Percentiles rank a stretch among this genome's conserved stretches.
phyloP scores from a whole-genome alignment of 2,888 invertebrate species.

The Lycia hirtaria region DNA sequence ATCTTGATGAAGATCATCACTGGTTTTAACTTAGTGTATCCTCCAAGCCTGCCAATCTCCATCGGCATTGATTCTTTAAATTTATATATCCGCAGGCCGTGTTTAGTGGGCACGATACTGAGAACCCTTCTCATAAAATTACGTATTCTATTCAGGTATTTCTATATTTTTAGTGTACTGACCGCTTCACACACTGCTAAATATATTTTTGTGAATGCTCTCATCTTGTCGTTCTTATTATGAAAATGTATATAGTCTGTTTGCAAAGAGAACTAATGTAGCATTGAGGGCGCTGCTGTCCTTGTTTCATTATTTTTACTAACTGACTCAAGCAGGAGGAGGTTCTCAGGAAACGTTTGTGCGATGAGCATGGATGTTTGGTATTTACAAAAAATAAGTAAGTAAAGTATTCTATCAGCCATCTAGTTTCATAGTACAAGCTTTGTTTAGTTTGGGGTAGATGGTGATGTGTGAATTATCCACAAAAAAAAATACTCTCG shows the following conservation, averaged over 20 bases:
- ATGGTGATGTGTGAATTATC: too few relatives aligned
- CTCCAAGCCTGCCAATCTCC: conserved; percentile 30
- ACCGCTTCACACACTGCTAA: conserved; percentile 28
- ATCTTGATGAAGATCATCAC: not conserved
- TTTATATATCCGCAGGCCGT: conserved; percentile 42
- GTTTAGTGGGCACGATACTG: conserved; percentile 37
- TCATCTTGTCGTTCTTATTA: conserved; percentile 16
- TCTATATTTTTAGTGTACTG: conserved; percentile 40
- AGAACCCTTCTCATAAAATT: conserved; percentile 39
- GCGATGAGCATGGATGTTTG: too few relatives aligned
- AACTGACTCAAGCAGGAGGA: too few relatives aligned
- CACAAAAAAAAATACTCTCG: too few relatives aligned
- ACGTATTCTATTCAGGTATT: conserved; percentile 40
- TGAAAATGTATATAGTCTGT: conserved; percentile 17
- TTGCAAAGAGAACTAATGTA: too few relatives aligned
- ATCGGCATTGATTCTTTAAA: conserved; percentile 41
- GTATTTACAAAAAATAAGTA: too few relatives aligned
- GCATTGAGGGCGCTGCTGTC: too few relatives aligned
- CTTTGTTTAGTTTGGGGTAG: too few relatives aligned
- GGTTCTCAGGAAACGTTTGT: too few relatives aligned
- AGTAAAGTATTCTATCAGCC: too few relatives aligned
- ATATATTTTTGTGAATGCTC: conserved; percentile 29
- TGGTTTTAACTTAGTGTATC: conserved; percentile 9
- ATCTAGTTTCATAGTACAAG: too few relatives aligned
- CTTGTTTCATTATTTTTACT: too few relatives aligned